Conservation (phyloP, 2,797 vertebrate species). For the Microctenopoma steveboyesi region DNA sequence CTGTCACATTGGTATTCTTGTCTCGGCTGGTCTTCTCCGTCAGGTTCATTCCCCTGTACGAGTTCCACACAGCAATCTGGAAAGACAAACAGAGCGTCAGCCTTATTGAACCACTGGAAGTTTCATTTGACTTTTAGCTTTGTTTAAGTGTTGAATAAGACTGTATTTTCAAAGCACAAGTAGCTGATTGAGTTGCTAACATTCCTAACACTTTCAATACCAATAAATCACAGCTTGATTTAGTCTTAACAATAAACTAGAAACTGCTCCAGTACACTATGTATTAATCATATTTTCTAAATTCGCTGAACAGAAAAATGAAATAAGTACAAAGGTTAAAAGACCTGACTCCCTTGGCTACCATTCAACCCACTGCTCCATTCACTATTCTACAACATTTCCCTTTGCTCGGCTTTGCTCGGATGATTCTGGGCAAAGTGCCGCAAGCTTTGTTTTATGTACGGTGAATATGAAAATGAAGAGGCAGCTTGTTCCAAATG, state of each 20-base stretch:
- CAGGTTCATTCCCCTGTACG: slow-evolving; percentile 94
- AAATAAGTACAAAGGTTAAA: slow-evolving; percentile 47
- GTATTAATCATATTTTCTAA: slow-evolving; percentile 62
- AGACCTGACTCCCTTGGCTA: slow-evolving; percentile 42
- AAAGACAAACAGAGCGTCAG: slow-evolving; percentile 50
- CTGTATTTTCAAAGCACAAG: background rate
- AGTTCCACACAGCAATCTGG: slow-evolving; percentile 97
- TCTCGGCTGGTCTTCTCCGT: slow-evolving; percentile 86
- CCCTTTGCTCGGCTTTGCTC: slow-evolving; percentile 34
- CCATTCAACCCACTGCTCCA: slow-evolving; percentile 28
- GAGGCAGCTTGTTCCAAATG: slow-evolving; percentile 9
- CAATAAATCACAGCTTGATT: slow-evolving; percentile 13
- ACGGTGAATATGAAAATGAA: slow-evolving; percentile 36
- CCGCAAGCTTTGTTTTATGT: slow-evolving; percentile 28
- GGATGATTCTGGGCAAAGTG: slow-evolving; percentile 42
- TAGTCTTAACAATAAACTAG: slow-evolving; percentile 33
- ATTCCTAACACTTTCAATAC: slow-evolving; percentile 13
- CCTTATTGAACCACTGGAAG: slow-evolving; percentile 18
- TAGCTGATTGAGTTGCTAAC: slow-evolving; percentile 17
- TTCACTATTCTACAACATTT: slow-evolving; percentile 42
- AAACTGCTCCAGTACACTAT: slow-evolving; percentile 18
- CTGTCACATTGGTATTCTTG: slow-evolving; percentile 89
- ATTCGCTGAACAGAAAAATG: slow-evolving; percentile 65
- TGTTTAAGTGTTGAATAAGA: slow-evolving; percentile 6
- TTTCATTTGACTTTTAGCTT: background rate